phyloP scores from a whole-genome alignment of 64 coral and sea anemone species.

The Catalaphyllia jardinei region DNA sequence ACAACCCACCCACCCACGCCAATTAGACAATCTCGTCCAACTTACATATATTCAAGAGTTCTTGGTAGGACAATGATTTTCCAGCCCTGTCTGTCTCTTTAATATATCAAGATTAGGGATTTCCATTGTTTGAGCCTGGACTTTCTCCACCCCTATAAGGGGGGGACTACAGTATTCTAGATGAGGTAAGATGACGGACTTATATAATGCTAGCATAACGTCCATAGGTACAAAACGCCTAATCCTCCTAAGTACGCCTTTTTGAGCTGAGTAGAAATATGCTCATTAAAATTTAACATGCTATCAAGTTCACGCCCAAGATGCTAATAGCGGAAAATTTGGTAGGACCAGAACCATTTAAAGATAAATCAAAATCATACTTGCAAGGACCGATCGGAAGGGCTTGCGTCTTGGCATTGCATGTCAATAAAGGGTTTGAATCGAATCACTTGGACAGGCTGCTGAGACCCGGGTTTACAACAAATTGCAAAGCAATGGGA shows the following conservation, averaged over 20 bases:
- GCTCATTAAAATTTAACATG: not conserved
- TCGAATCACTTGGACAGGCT: too few relatives aligned
- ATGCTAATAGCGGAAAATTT: not conserved
- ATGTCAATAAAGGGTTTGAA: too few relatives aligned
- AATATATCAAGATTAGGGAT: too few relatives aligned
- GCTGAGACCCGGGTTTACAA: slow-evolving; percentile 10
- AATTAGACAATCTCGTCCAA: too few relatives aligned
- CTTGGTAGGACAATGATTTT: slow-evolving; percentile 17
- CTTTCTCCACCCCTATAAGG: too few relatives aligned
- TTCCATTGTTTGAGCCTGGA: too few relatives aligned
- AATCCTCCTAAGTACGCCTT: slow-evolving; percentile 1
- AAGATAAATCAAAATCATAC: not conserved
- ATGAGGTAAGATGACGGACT: too few relatives aligned
- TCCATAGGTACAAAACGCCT: not conserved
- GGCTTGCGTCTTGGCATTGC: not conserved
- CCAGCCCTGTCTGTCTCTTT: slow-evolving; percentile 6
- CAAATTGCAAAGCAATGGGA: slow-evolving; percentile 40
- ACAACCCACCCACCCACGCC: too few relatives aligned
- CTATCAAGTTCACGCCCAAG: not conserved
- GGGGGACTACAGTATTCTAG: too few relatives aligned
- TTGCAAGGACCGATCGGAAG: not conserved
- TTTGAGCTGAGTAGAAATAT: not conserved
- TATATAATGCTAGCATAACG: slow-evolving; percentile 14
- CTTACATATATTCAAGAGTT: slow-evolving; percentile 12
- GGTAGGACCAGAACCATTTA: not conserved